phyloP scores from a whole-genome alignment of 2,888 invertebrate genomes.

The Drosophila greeni region DNA sequence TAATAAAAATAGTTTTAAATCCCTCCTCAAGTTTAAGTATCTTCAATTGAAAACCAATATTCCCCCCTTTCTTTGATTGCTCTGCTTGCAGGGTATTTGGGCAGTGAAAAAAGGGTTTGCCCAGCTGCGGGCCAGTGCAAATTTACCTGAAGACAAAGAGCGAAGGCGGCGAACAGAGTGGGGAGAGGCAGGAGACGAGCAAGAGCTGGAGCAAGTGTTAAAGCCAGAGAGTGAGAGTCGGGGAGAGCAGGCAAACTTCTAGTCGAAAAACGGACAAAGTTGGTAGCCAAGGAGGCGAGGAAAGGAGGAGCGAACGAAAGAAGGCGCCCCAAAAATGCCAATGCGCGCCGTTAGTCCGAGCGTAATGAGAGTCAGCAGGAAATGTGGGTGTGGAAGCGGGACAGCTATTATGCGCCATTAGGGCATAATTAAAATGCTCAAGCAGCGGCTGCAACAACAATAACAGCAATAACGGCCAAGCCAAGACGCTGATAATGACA shows the following conservation, averaged over 20 bases:
- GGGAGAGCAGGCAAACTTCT: conserved; percentile 31
- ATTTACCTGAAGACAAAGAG: conserved; percentile 59
- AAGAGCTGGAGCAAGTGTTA: neutral
- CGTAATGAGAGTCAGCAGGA: conserved; percentile 49
- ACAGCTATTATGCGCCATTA: conserved; percentile 75
- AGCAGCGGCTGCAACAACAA: conserved; percentile 55
- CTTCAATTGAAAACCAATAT: neutral
- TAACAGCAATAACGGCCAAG: neutral
- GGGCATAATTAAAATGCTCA: conserved; percentile 77
- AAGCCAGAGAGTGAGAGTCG: conserved; percentile 16
- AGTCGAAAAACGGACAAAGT: conserved; percentile 60
- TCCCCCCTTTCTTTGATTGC: neutral
- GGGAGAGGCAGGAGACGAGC: neutral
- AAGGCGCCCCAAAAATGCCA: conserved; percentile 38
- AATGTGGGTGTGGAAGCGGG: conserved; percentile 33
- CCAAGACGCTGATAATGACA: conserved; percentile 46
- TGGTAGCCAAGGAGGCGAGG: conserved; percentile 24
- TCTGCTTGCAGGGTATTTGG: conserved; percentile 9
- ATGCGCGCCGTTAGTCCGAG: conserved; percentile 53
- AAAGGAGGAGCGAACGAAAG: no score
- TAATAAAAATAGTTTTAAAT: neutral
- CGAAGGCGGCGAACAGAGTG: neutral
- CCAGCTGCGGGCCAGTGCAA: conserved; percentile 56
- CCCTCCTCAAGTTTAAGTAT: neutral
- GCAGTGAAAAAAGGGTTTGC: conserved; percentile 38